Evolutionary conservation across 2,113 vertebrate genomes (phyloP).

Genomic region (Hipposideros armiger): DNA sequence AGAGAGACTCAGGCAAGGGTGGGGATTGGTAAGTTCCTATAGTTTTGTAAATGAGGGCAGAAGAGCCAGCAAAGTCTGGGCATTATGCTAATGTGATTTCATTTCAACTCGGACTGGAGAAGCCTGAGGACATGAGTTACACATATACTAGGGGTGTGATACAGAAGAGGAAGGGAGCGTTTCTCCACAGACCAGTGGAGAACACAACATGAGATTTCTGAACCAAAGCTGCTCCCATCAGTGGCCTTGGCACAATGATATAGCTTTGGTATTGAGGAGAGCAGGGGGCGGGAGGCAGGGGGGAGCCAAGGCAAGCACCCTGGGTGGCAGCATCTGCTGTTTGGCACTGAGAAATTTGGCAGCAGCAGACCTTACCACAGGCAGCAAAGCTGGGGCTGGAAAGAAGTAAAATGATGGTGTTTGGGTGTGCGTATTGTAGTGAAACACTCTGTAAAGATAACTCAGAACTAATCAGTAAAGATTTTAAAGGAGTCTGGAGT

Average conservation of each 20-base stretch:
- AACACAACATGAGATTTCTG: neutral
- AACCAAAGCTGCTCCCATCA: neutral
- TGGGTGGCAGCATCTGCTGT: conserved; percentile 57
- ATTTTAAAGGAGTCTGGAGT: neutral
- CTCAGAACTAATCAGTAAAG: neutral
- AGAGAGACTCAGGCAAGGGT: neutral
- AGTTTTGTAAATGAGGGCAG: conserved; percentile 1
- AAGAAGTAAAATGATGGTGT: conserved; percentile 4
- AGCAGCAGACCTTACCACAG: neutral
- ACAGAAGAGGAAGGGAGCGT: neutral
- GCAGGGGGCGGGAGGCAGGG: neutral
- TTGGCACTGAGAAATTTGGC: neutral
- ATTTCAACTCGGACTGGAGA: neutral
- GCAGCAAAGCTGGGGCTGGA: neutral
- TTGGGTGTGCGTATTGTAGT: neutral
- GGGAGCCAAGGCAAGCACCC: neutral
- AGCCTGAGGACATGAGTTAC: neutral
- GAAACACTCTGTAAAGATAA: neutral
- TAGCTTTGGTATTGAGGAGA: neutral
- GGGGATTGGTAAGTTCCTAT: neutral
- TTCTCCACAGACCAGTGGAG: conserved; percentile 17
- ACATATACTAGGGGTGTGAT: neutral
- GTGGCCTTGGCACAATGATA: neutral
- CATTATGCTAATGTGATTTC: neutral
- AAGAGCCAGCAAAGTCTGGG: neutral